Evolutionary conservation across 2,888 invertebrate genomes (phyloP), one percentile per base, ranked within the genome.

Genomic region (Campoplex nolae): DNA sequence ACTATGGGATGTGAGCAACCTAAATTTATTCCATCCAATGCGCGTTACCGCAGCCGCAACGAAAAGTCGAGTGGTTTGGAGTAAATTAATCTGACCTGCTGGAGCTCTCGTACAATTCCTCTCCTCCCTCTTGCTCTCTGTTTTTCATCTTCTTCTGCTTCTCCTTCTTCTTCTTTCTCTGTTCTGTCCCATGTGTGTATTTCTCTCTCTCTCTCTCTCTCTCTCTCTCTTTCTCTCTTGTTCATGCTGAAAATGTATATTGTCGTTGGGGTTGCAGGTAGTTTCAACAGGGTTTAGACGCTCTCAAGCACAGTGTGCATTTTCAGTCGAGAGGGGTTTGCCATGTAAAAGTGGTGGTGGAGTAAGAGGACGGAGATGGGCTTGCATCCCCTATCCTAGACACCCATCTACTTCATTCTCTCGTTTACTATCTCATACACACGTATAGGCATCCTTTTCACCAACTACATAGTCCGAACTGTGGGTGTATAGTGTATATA

Each of bases 61-160:
- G 79, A 62, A 65, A 76, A 75, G 83, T 86, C 79, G 75, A 76
- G 83, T 78, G 78, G 73, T 65, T 65, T 56, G 38, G 80, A 73
- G 73, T 83, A 83, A 86, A 86, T 86, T 86, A 83, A 86, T 86
- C 76, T 80, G 78, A 83, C 80, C 73, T 48, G 62, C 23, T 23
- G 23, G 28, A 62, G 65, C 54, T 74, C 42, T 74, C 67, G 67
- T 48, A 56, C 28, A n/a, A 38, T 76, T 70, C 62, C 75, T 58
- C 68, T 51, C 75, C 7, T 74, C 56, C 42, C 28, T 38, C n/a
- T 54, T 16, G n/a, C 67, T 51, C 70, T 45, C 42, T 16, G 28
- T 58, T 32, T 28, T 32, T 62, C 58, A 32, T 62, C 58, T 38
- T 38, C 38, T 38, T 38, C 6, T 38, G 38, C 38, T 38, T 38